phyloP scores from a whole-genome alignment of 2,888 invertebrate genomes.

The Pammene aurita region DNA sequence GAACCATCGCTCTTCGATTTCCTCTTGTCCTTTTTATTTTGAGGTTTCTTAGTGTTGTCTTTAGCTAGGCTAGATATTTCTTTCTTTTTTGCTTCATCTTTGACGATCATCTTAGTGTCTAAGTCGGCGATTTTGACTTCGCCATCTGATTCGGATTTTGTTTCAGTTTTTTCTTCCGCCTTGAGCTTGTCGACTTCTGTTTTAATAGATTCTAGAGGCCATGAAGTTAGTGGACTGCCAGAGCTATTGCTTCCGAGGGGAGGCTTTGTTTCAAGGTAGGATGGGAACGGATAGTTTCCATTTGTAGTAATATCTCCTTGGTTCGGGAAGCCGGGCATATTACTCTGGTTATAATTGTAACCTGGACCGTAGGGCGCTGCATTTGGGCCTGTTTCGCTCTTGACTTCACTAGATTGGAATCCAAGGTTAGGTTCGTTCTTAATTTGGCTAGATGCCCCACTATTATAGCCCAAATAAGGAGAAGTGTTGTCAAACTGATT shows the following conservation, averaged over 20 bases:
- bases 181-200: conserved; percentile 75
- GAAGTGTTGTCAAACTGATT: conserved; percentile 43
- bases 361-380: conserved; percentile 55
- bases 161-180: conserved; percentile 74
- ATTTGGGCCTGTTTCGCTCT: conserved; percentile 58
- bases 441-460: conserved; percentile 48
- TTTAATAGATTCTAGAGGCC: conserved; percentile 74
- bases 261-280: conserved; percentile 71
- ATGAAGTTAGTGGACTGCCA: conserved; percentile 70
- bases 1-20: conserved; percentile 60
- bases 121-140: conserved; percentile 81
- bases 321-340: conserved; percentile 58
- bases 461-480: conserved; percentile 47
- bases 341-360: conserved; percentile 63
- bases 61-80: conserved; percentile 47
- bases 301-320: conserved; percentile 55
- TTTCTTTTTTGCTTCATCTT: conserved; percentile 67
- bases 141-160: conserved; percentile 80
- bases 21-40: conserved; percentile 50
- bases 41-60: conserved; percentile 50
- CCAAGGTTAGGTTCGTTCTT: conserved; percentile 56
- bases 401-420: conserved; percentile 58
- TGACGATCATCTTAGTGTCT: conserved; percentile 76
- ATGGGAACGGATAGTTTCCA: conserved; percentile 60
- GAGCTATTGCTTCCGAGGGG: conserved; percentile 70